These are phyloP conservation scores for Sphenodon punctatus DNA, from an alignment of 2,797 vertebrate genomes.

Conservation along the genomic window DNA sequence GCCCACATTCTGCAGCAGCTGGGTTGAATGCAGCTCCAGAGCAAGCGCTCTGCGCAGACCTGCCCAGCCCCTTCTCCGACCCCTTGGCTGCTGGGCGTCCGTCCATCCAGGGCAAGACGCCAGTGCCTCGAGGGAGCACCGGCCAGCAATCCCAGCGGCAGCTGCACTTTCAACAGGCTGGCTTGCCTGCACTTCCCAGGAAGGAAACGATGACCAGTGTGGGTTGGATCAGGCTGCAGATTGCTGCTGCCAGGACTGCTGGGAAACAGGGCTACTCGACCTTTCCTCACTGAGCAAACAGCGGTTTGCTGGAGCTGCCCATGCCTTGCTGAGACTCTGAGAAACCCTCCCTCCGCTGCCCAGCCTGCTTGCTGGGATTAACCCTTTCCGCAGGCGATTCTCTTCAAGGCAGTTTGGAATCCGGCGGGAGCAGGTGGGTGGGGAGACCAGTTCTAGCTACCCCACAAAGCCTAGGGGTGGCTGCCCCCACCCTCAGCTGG, in stretches of 20 bases:
- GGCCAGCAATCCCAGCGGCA: too few species aligned
- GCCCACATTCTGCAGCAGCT: too few species aligned
- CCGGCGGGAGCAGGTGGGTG: not conserved
- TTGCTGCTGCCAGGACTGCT: rapidly evolving
- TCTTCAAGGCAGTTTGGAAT: not conserved
- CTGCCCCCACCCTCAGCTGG: too few species aligned
- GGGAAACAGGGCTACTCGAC: rapidly evolving
- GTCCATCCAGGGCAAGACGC: too few species aligned
- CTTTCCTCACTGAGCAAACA: rapidly evolving
- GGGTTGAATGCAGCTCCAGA: too few species aligned
- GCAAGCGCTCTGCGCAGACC: not conserved
- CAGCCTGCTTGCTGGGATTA: too few species aligned
- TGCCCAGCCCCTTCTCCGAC: too few species aligned
- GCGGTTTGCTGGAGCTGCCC: too few species aligned
- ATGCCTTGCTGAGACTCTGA: too few species aligned
- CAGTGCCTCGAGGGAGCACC: too few species aligned
- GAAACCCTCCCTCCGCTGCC: too few species aligned
- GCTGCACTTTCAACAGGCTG: not conserved
- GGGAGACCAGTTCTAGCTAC: not conserved
- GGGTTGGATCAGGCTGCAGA: not conserved
- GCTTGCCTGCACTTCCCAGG: not conserved
- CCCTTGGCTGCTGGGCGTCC: not conserved
- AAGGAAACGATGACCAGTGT: not conserved
- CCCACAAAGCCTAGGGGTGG: too few species aligned
- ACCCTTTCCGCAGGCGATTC: not conserved